phyloP scores from a whole-genome alignment of 1,140 invertebrate genomes.

The Drosophila novamexicana region DNA sequence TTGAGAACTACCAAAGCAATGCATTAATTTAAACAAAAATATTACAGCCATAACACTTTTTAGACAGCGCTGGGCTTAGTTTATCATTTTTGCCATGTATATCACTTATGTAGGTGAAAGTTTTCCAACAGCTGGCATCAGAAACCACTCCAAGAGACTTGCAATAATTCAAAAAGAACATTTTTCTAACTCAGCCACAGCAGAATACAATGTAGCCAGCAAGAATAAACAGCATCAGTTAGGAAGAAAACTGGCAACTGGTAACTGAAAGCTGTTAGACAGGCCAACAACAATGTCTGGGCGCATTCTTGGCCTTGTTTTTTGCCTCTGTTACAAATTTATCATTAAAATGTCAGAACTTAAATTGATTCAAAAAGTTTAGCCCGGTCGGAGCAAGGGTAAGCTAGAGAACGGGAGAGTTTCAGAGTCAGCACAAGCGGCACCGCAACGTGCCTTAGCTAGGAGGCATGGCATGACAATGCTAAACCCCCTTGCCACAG shows the following conservation, averaged over 20 bases:
- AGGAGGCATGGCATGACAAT: constrained; percentile 24
- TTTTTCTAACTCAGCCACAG: constrained; percentile 45
- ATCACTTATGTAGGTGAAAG: constrained; percentile 19
- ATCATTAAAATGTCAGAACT: constrained; percentile 83
- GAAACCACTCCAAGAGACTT: constrained; percentile 45
- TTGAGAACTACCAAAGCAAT: too few species aligned
- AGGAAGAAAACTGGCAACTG: constrained; percentile 9
- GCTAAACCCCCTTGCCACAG: constrained; percentile 11
- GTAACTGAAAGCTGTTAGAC: constrained; percentile 28
- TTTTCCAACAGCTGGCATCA: constrained; percentile 13
- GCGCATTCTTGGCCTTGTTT: constrained; percentile 59
- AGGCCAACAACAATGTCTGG: constrained; percentile 25
- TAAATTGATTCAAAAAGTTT: constrained; percentile 82
- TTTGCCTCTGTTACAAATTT: constrained; percentile 71
- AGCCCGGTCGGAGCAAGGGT: constrained; percentile 8
- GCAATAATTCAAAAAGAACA: constrained; percentile 70
- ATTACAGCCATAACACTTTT: too few species aligned
- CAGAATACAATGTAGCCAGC: constrained; percentile 6
- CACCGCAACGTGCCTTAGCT: constrained; percentile 8
- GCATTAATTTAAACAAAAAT: too few species aligned
- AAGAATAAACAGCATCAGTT: constrained; percentile 15
- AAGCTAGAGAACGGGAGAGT: constrained; percentile 4
- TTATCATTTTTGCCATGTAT: constrained; percentile 11
- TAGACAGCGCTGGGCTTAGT: not conserved
- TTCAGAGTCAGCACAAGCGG: constrained; percentile 4